These are phyloP conservation scores for Escarpia spicata DNA, from an alignment of 2,888 invertebrate species.

Conservation along the genomic window DNA sequence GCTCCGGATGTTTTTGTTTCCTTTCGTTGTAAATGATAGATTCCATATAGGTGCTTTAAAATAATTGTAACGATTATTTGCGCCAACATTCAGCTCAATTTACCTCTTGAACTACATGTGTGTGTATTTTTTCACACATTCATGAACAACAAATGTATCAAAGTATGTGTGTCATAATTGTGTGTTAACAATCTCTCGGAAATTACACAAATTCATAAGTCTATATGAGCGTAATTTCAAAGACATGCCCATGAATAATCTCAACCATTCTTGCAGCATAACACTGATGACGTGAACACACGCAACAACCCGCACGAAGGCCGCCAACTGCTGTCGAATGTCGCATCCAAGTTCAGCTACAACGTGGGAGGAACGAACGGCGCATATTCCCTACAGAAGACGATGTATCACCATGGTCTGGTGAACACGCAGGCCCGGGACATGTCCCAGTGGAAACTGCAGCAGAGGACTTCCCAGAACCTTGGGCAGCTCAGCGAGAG, in stretches of 20 bases:
- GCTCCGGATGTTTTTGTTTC: no score
- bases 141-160: no score
- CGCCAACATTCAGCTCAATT: no score
- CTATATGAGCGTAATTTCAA: background rate
- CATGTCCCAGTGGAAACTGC: background rate
- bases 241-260: background rate
- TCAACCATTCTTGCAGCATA: background rate
- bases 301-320: background rate
- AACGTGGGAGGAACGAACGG: slow-evolving; percentile 17
- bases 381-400: background rate
- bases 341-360: slow-evolving; percentile 31
- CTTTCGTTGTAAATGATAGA: no score
- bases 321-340: background rate
- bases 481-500: slow-evolving; percentile 27
- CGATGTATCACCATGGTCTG: slow-evolving; percentile 27
- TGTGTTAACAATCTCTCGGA: no score
- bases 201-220: no score
- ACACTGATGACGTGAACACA: background rate
- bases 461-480: background rate
- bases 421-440: slow-evolving; percentile 21
- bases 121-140: background rate
- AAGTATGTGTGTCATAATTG: no score
- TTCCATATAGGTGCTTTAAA: no score
- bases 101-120: no score
- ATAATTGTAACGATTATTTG: no score